Base-by-base conservation (phyloP, 2,888 invertebrate genomes). In the Tethea ocularis region DNA sequence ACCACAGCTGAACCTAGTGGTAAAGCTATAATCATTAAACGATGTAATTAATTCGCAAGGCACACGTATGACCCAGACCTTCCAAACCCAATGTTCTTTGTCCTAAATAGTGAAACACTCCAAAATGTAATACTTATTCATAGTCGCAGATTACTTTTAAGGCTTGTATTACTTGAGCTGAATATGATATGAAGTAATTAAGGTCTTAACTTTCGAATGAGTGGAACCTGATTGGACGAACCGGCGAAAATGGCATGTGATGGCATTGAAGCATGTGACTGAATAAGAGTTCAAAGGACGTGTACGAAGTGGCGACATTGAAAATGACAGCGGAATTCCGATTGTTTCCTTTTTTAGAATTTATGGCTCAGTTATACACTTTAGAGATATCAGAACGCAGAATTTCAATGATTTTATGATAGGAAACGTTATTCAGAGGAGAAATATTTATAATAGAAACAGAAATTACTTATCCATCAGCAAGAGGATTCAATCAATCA, bases 181-280 rank as follows among this genome's bases (percentile, higher is more conserved):
- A 80, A 80, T 81, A 75, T 68, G 46, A 67, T 73, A 70, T 74
- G 64, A 71, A 65, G 64, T 72, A 73, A 80, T 80, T 76, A 75
- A 65, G 61, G 60, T 54, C 64, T 57, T 61, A 60, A 72, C 80
- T 82, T 81, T 81, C 82, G 60, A 76, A 73, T 61, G 58, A 55
- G 62, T 51, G 59, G 56, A 62, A 64, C 67, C 63, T 61, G 67
- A 65, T 61, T 67, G 61, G 55, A n/a, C 68, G 71, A 66, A 66
- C 61, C 62, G 60, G 60, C 63, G 62, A 67, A 67, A 62, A 54
- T 64, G 60, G 54, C 51, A 51, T 59, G 52, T 64, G 60, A 69
- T 68, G 62, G 15, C 46, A 46, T 46, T 46, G 46, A 20, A 20
- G 10, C 46, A 46, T 20, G 20, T 46, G 46, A 46, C 68, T 75